Evolutionary conservation across 2,797 vertebrate species (phyloP).

Genomic region (Avahi laniger): DNA sequence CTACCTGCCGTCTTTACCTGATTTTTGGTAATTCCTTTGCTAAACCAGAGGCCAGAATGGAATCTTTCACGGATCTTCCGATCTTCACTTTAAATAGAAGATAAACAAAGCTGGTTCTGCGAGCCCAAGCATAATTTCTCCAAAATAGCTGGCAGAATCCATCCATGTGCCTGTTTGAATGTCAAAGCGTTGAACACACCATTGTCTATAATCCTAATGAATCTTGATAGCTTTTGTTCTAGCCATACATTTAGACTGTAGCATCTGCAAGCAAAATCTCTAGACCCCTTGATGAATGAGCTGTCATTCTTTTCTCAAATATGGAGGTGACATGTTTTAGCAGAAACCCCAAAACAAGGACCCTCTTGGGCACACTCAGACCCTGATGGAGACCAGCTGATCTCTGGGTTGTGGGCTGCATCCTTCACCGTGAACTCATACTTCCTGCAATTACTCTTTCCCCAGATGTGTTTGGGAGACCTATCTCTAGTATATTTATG

Average conservation of each 20-base stretch:
- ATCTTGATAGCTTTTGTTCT: conserved; percentile 70
- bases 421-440: background rate
- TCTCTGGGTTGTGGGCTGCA: background rate
- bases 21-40: background rate
- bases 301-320: conserved; percentile 20
- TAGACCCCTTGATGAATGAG: background rate
- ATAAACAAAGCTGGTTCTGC: conserved; percentile 9
- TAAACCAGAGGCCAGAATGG: background rate
- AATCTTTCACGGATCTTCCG: background rate
- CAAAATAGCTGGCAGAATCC: conserved; percentile 36
- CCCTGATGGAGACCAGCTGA: background rate
- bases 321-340: conserved; percentile 8
- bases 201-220: conserved; percentile 56
- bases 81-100: conserved; percentile 39
- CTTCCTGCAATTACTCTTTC: background rate
- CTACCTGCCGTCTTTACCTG: background rate
- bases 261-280: conserved; percentile 61
- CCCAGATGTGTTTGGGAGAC: background rate
- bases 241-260: conserved; percentile 1
- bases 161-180: background rate
- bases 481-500: background rate
- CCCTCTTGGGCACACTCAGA: background rate
- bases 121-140: background rate
- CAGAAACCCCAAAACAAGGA: background rate
- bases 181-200: conserved; percentile 16